Evolutionary conservation across 2,888 invertebrate species (phyloP).

Genomic region (Cryptophagus acutangulus): DNA sequence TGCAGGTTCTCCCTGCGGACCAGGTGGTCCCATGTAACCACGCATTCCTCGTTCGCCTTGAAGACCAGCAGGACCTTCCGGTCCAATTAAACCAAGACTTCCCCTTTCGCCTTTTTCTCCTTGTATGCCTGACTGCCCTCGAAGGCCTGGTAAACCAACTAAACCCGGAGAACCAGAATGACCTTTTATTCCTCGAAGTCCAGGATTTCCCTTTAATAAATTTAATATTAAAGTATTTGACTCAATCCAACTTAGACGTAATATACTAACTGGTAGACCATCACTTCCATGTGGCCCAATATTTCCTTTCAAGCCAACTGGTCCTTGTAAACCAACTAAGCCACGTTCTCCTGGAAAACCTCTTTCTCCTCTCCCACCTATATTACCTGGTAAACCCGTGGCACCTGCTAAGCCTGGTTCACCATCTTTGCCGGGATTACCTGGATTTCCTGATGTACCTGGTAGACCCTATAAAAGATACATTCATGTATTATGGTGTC

Average conservation of each 20-base stretch:
- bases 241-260: neutral
- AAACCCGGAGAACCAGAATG: constrained; percentile 66
- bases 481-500: neutral
- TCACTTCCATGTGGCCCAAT: constrained; percentile 63
- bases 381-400: constrained; percentile 52
- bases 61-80: constrained; percentile 69
- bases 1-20: constrained; percentile 76
- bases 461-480: constrained; percentile 52
- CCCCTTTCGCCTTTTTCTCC: constrained; percentile 78
- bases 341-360: constrained; percentile 76
- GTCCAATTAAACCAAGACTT: constrained; percentile 61
- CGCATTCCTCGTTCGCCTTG: constrained; percentile 68
- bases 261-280: constrained; percentile 58
- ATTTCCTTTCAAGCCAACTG: constrained; percentile 61
- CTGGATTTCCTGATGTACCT: constrained; percentile 67
- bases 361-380: constrained; percentile 56
- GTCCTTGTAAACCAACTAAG: constrained; percentile 62
- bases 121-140: constrained; percentile 61
- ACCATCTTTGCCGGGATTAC: constrained; percentile 76
- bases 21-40: constrained; percentile 69
- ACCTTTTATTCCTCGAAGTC: constrained; percentile 65
- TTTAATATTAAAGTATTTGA: constrained; percentile 4
- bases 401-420: constrained; percentile 67
- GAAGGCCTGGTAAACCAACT: constrained; percentile 65
- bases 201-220: constrained; percentile 57